Percentiles rank a stretch among this genome's conserved stretches.
Conservation (phyloP, 2,113 vertebrate genomes). For the Eurypyga helias region DNA sequence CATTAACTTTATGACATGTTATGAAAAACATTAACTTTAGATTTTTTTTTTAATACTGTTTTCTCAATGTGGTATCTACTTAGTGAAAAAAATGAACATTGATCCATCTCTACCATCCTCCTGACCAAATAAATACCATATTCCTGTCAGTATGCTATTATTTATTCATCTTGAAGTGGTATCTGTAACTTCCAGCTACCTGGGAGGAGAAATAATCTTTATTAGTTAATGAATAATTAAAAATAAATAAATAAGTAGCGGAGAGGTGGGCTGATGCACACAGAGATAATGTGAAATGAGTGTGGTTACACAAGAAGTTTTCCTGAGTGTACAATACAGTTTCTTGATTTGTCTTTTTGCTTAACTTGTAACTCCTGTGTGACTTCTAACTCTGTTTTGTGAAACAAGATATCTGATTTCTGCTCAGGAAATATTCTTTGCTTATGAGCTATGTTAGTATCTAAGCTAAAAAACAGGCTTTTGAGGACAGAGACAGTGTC, state of each 20-base stretch:
- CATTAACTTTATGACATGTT: no score
- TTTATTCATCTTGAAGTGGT: neutral
- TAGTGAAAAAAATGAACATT: neutral
- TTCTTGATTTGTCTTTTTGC: neutral
- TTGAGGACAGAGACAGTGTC: neutral
- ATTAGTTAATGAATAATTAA: slow-evolving; percentile 8
- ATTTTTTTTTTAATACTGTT: no score
- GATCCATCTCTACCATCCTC: neutral
- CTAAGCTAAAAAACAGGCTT: neutral
- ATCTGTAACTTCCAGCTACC: neutral
- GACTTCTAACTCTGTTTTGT: neutral
- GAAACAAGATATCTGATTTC: neutral
- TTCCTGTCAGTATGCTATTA: neutral
- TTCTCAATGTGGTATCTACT: neutral
- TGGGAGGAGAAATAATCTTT: neutral
- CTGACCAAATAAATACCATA: neutral
- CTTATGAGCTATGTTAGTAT: neutral
- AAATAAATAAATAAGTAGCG: neutral
- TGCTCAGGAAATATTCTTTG: neutral
- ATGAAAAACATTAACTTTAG: no score
- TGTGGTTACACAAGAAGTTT: neutral
- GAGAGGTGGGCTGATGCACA: neutral
- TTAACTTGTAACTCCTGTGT: neutral
- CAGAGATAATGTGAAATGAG: neutral
- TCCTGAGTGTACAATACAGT: neutral